phyloP scores from a whole-genome alignment of 92 coral and sea anemone genomes.

The Epizoanthus illoricatus region DNA sequence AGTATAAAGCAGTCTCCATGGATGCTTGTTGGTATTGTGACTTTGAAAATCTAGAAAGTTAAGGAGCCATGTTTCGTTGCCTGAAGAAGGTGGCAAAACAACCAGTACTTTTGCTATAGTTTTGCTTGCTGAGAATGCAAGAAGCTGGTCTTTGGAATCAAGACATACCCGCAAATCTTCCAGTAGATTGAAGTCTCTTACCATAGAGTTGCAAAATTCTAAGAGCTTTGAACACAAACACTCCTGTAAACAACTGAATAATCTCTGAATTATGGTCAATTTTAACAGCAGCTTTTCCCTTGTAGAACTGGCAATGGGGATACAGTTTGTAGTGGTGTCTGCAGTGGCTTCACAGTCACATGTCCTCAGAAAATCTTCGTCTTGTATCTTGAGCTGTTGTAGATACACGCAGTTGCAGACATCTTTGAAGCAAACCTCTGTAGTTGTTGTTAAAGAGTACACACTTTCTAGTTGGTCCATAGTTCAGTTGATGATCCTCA shows the following conservation, averaged over 20 bases:
- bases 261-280: conserved; percentile 49
- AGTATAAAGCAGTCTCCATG: conserved; percentile 62
- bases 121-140: conserved; percentile 68
- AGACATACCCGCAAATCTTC: conserved; percentile 41
- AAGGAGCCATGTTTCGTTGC: conserved; percentile 5
- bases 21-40: background rate
- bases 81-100: conserved; percentile 26
- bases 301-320: background rate
- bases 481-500: background rate
- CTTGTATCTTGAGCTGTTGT: conserved; percentile 7
- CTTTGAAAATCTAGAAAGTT: conserved; percentile 21
- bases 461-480: conserved; percentile 48
- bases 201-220: conserved; percentile 42
- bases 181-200: conserved; percentile 32
- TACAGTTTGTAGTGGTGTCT: too few species aligned
- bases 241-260: conserved; percentile 31
- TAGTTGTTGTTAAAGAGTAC: conserved; percentile 37
- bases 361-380: background rate
- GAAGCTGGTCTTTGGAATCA: conserved; percentile 49
- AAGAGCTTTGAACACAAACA: conserved; percentile 35
- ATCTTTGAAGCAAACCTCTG: conserved; percentile 46
- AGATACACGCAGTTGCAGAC: conserved; percentile 5
- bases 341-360: background rate
- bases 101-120: conserved; percentile 39
- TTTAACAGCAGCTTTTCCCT: conserved; percentile 50